A percentile compares a stretch with the other conserved stretches of the same genome.
phyloP scores from a whole-genome alignment of 2,888 invertebrate species.

The Habroteleia sp. region DNA sequence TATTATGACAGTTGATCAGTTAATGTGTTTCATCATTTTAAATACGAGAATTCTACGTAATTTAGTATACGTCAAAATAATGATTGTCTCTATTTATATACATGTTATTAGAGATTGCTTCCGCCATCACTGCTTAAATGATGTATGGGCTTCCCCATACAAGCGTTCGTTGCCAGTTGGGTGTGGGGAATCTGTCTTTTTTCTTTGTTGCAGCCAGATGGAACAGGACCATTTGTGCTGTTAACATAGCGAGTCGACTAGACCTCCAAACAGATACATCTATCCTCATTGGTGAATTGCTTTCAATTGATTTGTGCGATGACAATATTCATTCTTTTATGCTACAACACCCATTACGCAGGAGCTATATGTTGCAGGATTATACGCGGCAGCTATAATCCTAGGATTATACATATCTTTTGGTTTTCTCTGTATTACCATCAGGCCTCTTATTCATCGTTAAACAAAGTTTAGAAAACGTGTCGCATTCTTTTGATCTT shows the following conservation, averaged over 20 bases:
- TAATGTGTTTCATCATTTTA: too few relatives aligned
- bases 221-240: conserved; percentile 68
- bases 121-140: too few relatives aligned
- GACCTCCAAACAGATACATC: conserved; percentile 69
- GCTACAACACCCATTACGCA: conserved; percentile 40
- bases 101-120: too few relatives aligned
- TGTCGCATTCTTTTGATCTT: conserved; percentile 16
- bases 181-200: conserved; percentile 71
- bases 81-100: too few relatives aligned
- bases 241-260: conserved; percentile 66
- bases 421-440: conserved; percentile 36
- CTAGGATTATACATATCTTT: too few relatives aligned
- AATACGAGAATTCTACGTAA: too few relatives aligned
- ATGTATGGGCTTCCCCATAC: conserved; percentile 39
- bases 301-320: conserved; percentile 63
- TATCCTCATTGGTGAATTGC: conserved; percentile 64
- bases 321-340: conserved; percentile 58
- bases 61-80: too few relatives aligned
- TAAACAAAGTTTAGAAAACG: conserved; percentile 31
- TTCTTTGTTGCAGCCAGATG: conserved; percentile 73
- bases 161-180: conserved; percentile 52
- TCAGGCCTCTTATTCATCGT: conserved; percentile 33
- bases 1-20: too few relatives aligned
- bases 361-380: conserved; percentile 18
- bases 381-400: too few relatives aligned